phyloP scores from a whole-genome alignment of 1,140 invertebrate species.

The Philotrypesis tridentata region DNA sequence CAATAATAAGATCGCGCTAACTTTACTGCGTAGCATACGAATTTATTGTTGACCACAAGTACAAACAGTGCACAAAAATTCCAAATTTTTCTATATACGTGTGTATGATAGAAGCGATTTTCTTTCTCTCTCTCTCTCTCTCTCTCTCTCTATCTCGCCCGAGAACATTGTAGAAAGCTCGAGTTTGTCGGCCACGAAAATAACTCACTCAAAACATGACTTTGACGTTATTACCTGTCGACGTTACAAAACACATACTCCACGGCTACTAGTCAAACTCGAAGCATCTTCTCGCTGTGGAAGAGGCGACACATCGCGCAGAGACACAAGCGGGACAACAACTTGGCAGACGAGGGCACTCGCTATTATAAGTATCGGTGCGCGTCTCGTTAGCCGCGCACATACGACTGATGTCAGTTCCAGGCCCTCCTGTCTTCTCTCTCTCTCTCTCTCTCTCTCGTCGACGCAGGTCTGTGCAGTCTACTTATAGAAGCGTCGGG shows the following conservation, averaged over 20 bases:
- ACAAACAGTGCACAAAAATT: no score
- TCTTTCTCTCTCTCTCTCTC: no score
- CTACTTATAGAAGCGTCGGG: conserved; percentile 72
- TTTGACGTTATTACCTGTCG: background rate
- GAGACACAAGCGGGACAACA: background rate
- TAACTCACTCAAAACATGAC: background rate
- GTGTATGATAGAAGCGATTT: no score
- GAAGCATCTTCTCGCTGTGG: background rate
- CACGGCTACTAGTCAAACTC: background rate
- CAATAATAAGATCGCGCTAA: background rate
- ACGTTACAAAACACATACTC: background rate
- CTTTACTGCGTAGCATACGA: no score
- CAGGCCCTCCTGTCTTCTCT: conserved; percentile 15
- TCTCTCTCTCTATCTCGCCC: no score
- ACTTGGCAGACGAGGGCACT: background rate
- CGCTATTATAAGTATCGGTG: conserved; percentile 47
- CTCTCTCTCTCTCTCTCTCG: no score
- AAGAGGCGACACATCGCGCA: background rate
- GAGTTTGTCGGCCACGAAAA: background rate
- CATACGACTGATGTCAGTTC: conserved; percentile 67
- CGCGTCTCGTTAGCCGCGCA: conserved; percentile 65
- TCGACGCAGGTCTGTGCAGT: no score
- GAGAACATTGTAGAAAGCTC: background rate
- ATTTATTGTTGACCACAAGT: no score
- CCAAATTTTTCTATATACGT: no score